phyloP scores from a whole-genome alignment of 2,888 invertebrate species.

The Chalcosyrphus nemorum region DNA sequence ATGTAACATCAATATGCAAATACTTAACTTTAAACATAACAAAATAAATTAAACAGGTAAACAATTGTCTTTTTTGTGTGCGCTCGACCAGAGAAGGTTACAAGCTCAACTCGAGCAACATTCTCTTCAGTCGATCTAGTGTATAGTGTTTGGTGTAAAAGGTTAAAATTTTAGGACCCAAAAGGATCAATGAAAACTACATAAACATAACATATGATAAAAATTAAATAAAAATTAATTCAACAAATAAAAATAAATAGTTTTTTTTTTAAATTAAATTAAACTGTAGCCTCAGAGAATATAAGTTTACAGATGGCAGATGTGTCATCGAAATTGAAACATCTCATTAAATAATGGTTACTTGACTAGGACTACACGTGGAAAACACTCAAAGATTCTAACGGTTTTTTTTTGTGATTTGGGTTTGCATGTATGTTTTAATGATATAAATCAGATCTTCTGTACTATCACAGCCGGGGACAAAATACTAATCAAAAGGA shows the following conservation, averaged over 20 bases:
- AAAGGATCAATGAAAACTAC: constrained; percentile 66
- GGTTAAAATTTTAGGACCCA: constrained; percentile 61
- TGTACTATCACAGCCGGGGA: constrained; percentile 82
- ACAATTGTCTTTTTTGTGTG: constrained; percentile 75
- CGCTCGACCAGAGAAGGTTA: constrained; percentile 67
- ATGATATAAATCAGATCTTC: constrained; percentile 62
- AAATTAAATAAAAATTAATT: constrained; percentile 32
- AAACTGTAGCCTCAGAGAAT: constrained; percentile 60
- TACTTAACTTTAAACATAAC: constrained; percentile 71
- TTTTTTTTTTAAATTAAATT: constrained; percentile 23
- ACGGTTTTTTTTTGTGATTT: constrained; percentile 35
- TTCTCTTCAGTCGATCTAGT: constrained; percentile 52
- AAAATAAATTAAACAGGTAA: constrained; percentile 75
- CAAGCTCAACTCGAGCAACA: constrained; percentile 5
- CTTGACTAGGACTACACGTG: constrained; percentile 59
- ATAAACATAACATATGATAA: background rate
- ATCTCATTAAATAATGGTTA: background rate
- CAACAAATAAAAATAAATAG: constrained; percentile 30
- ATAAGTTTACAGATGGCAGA: constrained; percentile 22
- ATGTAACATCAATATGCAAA: constrained; percentile 64
- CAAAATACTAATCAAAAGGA: constrained; percentile 75
- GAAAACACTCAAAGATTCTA: constrained; percentile 45
- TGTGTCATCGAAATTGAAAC: background rate
- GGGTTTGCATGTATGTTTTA: constrained; percentile 35
- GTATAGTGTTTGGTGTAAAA: constrained; percentile 71